Evolutionary conservation across 1,140 invertebrate species (phyloP), one percentile per base, ranked within the genome.

Genomic region (Platyura marginata): DNA sequence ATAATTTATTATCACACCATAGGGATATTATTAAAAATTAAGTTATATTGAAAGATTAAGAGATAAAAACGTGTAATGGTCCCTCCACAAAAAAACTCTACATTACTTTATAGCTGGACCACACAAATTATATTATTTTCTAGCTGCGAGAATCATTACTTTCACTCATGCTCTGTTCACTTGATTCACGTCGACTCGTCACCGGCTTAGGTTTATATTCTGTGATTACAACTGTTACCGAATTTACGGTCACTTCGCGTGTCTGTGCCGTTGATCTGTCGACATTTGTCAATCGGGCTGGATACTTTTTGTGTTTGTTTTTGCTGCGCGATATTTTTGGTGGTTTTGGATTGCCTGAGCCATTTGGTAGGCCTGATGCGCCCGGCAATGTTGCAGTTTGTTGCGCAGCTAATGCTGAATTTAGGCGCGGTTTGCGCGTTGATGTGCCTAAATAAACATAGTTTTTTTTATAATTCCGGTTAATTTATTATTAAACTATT

Each of bases 211-310:
- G 84, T 62, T 92, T 87, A 64, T 92, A 96, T 64, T 96, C 92
- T 35, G 91, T 96, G 51, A 96, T 93, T 40, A 93, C 78, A 32
- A 96, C 91, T 18, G 92, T 96, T 21, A 96, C 86, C 58, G 90
- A 90, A 56, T 92, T 93, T 1, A 95, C 90, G 25, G 92, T 96
- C 43, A 95, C 88, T 63, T 90, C 87, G 59, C 90, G 78, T 23
- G 87, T 85, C 54, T 88, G 80, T 18, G 83, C 88, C 22, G 81
- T 61, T 11, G 59, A 59, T 4, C 59, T 47, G 46, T 61, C 59
- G 16, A 61, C 65, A 61, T 94, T 93, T 67, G 88, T 91, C 51
- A 94, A 75, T 47, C 86, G 70, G 3, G 86, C 81, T 38, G 76
- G 77, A 58, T 77, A 54, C 45, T 66, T 61, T 63, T 74, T 68